Evolutionary conservation across 2,888 invertebrate genomes (phyloP).

Genomic region (Aelia acuminata): DNA sequence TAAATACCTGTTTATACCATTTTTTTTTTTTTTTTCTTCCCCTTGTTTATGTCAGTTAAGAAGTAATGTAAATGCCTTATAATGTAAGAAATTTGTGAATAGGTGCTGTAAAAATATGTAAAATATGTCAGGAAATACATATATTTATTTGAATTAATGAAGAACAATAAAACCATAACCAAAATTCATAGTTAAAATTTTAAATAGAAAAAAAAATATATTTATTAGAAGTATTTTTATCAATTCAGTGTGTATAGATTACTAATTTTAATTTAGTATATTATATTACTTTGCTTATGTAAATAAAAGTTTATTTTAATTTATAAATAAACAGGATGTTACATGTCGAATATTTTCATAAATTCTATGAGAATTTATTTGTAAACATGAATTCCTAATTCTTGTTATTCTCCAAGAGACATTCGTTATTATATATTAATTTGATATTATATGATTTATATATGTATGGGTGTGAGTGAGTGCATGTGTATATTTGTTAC

Average conservation of each 20-base stretch:
- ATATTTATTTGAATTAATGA: conserved; percentile 5
- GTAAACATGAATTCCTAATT: conserved; percentile 21
- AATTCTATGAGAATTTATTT: conserved; percentile 11
- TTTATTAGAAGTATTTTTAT: not conserved
- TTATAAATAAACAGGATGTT: conserved; percentile 1
- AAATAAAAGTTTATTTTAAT: conserved; percentile 38
- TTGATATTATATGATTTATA: conserved; percentile 40
- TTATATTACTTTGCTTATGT: conserved; percentile 4
- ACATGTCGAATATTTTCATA: conserved; percentile 6
- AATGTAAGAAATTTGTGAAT: conserved; percentile 5
- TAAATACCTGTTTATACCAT: no score
- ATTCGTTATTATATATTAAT: not conserved
- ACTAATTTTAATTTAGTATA: not conserved
- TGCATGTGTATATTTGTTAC: not conserved
- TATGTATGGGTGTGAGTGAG: not conserved
- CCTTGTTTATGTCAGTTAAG: not conserved
- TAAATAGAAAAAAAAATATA: not conserved
- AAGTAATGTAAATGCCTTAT: conserved; percentile 32
- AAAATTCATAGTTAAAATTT: conserved; percentile 3
- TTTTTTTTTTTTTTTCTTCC: no score
- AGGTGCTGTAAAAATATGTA: not conserved
- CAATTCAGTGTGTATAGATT: not conserved
- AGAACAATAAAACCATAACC: not conserved
- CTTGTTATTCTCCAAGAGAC: conserved; percentile 23
- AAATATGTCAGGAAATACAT: no score